phyloP scores from a whole-genome alignment of 2,113 vertebrate genomes.

The Halcyon malimbica region DNA sequence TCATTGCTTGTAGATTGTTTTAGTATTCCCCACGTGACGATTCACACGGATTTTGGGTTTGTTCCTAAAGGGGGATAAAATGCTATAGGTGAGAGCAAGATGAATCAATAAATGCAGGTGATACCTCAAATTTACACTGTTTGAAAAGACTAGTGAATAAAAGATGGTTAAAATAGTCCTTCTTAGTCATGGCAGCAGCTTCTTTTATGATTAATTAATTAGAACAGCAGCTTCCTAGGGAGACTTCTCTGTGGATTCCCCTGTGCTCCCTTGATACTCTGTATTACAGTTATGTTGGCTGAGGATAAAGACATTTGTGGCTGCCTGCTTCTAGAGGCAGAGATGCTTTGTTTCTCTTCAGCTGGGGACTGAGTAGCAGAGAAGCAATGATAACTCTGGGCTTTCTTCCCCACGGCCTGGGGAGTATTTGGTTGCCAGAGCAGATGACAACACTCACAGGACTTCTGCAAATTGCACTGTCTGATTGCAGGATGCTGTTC shows the following conservation, averaged over 20 bases:
- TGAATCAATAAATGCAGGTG: not conserved
- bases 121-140: not conserved
- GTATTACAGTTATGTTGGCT: not conserved
- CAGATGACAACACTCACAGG: not conserved
- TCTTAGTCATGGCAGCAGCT: not conserved
- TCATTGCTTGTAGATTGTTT: not conserved
- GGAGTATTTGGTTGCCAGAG: not conserved
- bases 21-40: not conserved
- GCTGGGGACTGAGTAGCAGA: not conserved
- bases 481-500: not conserved
- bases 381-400: not conserved
- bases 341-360: not conserved
- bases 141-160: not conserved
- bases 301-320: not conserved
- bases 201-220: constrained; percentile 25
- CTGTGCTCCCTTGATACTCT: not conserved
- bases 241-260: not conserved
- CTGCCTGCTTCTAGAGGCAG: not conserved
- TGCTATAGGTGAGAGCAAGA: not conserved
- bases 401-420: not conserved
- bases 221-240: not conserved
- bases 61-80: not conserved
- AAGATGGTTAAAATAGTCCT: not conserved
- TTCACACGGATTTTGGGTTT: not conserved
- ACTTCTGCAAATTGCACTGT: not conserved